phyloP scores from a whole-genome alignment of 2,113 vertebrate genomes.

The Sterrhoptilus dennistouni region DNA sequence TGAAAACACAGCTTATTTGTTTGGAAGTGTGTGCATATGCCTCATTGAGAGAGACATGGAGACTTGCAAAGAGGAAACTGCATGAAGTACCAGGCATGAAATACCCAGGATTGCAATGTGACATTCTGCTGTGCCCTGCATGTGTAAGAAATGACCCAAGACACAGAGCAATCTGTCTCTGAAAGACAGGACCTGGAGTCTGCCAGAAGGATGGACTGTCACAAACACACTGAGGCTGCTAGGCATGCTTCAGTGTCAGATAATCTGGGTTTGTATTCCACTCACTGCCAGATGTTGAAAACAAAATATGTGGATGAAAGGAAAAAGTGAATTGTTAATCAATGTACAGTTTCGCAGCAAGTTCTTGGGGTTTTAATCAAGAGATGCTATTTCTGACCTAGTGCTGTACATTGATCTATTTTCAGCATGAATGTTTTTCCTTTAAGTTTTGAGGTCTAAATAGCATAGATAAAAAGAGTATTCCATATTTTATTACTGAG shows the following conservation, averaged over 20 bases:
- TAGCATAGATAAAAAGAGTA: constrained; percentile 19
- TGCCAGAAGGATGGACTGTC: not conserved
- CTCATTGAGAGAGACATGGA: constrained; percentile 78
- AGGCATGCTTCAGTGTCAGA: not conserved
- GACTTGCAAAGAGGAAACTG: constrained; percentile 33
- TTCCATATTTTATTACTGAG: constrained; percentile 67
- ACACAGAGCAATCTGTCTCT: not conserved
- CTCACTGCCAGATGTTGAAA: constrained; percentile 71
- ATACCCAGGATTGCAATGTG: constrained; percentile 35
- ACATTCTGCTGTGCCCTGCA: constrained; percentile 54
- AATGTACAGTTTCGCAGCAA: constrained; percentile 12
- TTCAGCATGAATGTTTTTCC: constrained; percentile 64
- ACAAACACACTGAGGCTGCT: not conserved
- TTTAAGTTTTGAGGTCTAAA: constrained; percentile 45
- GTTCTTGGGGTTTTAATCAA: constrained; percentile 22
- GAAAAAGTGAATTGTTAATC: constrained; percentile 18
- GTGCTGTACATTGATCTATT: constrained; percentile 61
- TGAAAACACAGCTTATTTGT: constrained; percentile 87
- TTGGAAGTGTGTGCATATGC: constrained; percentile 92
- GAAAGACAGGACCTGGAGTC: not conserved
- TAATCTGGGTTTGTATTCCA: constrained; percentile 37
- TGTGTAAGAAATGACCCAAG: constrained; percentile 54
- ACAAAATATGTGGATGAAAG: not conserved
- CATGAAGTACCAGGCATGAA: constrained; percentile 37
- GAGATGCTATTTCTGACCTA: constrained; percentile 52